phyloP scores from a whole-genome alignment of 2,113 vertebrate species.

The Malurus melanocephalus region DNA sequence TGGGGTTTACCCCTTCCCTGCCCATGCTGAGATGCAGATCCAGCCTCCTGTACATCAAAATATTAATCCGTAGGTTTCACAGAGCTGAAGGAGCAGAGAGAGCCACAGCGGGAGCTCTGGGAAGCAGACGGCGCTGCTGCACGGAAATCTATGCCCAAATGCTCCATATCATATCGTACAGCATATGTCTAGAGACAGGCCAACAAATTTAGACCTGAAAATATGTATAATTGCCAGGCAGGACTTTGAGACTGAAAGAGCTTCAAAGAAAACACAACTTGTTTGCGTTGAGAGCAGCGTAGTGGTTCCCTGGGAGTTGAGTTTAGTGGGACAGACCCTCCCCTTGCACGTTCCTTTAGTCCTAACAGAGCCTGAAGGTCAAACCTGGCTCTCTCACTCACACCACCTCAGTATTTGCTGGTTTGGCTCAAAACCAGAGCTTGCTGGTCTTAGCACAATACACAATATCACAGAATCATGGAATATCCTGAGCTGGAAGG shows the following conservation, averaged over 20 bases:
- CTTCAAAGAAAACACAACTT: background rate
- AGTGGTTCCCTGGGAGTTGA: background rate
- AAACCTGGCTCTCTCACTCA: background rate
- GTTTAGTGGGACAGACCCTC: background rate
- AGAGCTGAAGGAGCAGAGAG: background rate
- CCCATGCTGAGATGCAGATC: background rate
- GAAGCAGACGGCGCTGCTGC: background rate
- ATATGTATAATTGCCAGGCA: constrained; percentile 27
- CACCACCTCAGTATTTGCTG: background rate
- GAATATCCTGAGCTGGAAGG: background rate
- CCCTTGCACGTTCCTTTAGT: background rate
- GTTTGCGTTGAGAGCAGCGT: background rate
- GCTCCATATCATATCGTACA: background rate
- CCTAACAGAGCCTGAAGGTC: background rate
- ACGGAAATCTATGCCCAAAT: background rate
- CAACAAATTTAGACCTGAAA: constrained; percentile 30
- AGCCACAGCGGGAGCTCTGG: background rate
- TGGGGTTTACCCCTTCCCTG: background rate
- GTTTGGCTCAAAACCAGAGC: constrained; percentile 12
- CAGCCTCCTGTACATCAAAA: background rate
- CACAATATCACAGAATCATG: background rate
- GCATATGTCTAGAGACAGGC: constrained; percentile 42
- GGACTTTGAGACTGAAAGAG: constrained; percentile 21
- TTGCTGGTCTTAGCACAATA: background rate
- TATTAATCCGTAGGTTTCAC: background rate